These are phyloP conservation scores for Sisor rabdophorus DNA, from an alignment of 2,113 vertebrate species.

Conservation along the genomic window DNA sequence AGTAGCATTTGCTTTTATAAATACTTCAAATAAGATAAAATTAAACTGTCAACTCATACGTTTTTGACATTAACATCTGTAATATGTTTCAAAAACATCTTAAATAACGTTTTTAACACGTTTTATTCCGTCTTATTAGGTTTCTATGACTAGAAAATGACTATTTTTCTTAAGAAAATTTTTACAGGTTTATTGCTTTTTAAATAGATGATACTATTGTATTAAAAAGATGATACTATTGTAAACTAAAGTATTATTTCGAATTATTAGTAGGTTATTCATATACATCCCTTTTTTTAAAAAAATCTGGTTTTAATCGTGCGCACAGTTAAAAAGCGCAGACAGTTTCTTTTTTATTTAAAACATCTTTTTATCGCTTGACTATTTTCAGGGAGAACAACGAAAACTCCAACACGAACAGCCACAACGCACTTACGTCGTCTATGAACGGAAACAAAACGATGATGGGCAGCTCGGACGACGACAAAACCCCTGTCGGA, in stretches of 20 bases:
- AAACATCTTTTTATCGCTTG: conserved; percentile 38
- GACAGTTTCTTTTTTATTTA: neutral
- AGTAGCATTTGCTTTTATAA: neutral
- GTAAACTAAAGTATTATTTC: neutral
- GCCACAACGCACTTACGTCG: conserved; percentile 88
- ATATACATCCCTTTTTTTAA: neutral
- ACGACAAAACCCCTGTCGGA: conserved; percentile 95
- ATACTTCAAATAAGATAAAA: neutral
- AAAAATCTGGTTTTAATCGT: neutral
- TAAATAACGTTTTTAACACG: too few relatives aligned
- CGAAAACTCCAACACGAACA: conserved; percentile 94
- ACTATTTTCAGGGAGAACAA: conserved; percentile 88
- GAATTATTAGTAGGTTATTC: neutral
- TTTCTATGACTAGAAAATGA: neutral
- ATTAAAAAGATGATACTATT: too few relatives aligned
- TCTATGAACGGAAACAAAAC: conserved; percentile 97
- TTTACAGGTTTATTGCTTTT: neutral
- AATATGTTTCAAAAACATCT: too few relatives aligned
- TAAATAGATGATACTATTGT: too few relatives aligned
- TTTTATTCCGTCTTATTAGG: neutral
- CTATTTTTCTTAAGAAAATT: neutral
- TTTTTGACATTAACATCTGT: too few relatives aligned
- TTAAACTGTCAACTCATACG: neutral
- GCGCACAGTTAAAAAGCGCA: neutral
- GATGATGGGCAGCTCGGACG: conserved; percentile 95